phyloP scores from a whole-genome alignment of 1,140 invertebrate genomes.

The Drosophila varians region DNA sequence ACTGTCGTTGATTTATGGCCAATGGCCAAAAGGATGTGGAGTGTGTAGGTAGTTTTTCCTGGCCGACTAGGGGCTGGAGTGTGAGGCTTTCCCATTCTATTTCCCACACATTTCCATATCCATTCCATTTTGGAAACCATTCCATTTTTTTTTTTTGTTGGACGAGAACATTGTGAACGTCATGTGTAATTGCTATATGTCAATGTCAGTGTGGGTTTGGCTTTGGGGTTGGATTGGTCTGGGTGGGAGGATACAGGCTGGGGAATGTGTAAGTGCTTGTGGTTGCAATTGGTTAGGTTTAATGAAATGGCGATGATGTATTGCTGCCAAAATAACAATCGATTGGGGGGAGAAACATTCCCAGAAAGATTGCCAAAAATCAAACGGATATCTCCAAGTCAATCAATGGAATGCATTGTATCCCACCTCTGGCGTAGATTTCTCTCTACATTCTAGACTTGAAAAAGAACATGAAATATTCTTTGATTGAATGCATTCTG shows the following conservation, averaged over 20 bases:
- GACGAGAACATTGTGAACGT: slow-evolving; percentile 40
- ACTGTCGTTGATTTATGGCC: slow-evolving; percentile 75
- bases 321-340: slow-evolving; percentile 34
- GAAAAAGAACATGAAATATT: neutral
- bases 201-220: slow-evolving; percentile 57
- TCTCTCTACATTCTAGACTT: neutral
- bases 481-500: neutral
- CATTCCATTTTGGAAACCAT: neutral
- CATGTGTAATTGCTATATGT: slow-evolving; percentile 77
- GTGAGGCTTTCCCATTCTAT: neutral
- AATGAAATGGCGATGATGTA: slow-evolving; percentile 40
- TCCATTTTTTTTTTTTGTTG: neutral
- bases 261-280: slow-evolving; percentile 36
- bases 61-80: neutral
- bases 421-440: neutral
- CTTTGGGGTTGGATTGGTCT: neutral
- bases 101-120: neutral
- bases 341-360: neutral
- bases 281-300: slow-evolving; percentile 30
- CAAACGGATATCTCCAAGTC: slow-evolving; percentile 24
- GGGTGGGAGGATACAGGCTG: slow-evolving; percentile 13
- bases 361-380: slow-evolving; percentile 22
- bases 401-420: slow-evolving; percentile 17
- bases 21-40: slow-evolving; percentile 29
- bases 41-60: slow-evolving; percentile 1